Base-by-base conservation (phyloP, 2,113 vertebrate genomes). In the Lanius ludovicianus region DNA sequence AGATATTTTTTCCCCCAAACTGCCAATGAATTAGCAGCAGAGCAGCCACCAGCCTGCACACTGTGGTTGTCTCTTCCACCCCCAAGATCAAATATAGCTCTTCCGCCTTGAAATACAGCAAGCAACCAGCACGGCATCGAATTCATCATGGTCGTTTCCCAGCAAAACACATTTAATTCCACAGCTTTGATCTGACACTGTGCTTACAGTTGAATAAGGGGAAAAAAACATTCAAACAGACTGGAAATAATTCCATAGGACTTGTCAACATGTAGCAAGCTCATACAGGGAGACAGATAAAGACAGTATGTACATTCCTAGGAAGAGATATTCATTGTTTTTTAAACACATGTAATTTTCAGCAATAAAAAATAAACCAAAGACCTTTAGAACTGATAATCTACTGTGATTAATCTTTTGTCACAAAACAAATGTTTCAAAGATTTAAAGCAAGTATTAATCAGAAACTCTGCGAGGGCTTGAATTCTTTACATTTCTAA, bases 41-140 rank as follows among this genome's bases (percentile, higher is more conserved):
- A 89, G 63, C 74, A 88, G 70, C 46, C 74, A 77, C n/a, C 85
- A 97, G 82, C 55, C 41, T 67, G 82, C 52, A 83, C 20, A 13
- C 52, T 77, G 49, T 91, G 53, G 79, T 50, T 92, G 93, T 90
- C 67, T 79, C 33, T 69, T 87, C 82, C 71, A 55, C 67, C 63
- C 59, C 68, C 75, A 77, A 88, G 63, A 96, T 92, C 75, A 95
- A 93, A 94, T 86, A 67, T 23, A 93, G 90, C 76, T 88, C 55
- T 70, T 84, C 78, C 17, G 33, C 71, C 86, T 77, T 81, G 89
- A 90, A 90, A 92, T 80, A 75, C 64, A 93, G 71, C 71, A 65
- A 80, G 30, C 35, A 90, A 80, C 75, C 90, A 88, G 82, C 71
- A 80, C 0, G 3, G 47, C 79, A 92, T 30, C 1, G 0, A 91